Evolutionary conservation across 2,888 invertebrate species (phyloP).

Genomic region (Conchocele bisecta): DNA sequence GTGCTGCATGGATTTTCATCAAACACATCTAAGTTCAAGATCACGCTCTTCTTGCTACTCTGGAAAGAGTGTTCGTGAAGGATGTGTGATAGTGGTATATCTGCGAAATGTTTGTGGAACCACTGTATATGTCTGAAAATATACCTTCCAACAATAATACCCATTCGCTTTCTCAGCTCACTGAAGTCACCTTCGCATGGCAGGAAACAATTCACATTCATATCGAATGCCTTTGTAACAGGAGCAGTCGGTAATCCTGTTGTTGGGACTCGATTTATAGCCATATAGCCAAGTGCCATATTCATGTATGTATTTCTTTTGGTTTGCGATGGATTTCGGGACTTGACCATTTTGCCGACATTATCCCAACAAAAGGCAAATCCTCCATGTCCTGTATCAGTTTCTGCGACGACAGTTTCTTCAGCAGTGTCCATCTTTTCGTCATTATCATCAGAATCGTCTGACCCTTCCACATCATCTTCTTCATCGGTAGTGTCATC

Average conservation of each 20-base stretch:
- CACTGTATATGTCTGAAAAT: background rate
- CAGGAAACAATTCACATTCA: background rate
- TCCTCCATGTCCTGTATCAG: background rate
- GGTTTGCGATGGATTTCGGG: slow-evolving; percentile 12
- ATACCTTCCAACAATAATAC: slow-evolving; percentile 1
- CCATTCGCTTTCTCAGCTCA: slow-evolving; percentile 1
- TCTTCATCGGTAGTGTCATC: background rate
- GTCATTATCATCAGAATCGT: background rate
- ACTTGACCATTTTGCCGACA: slow-evolving; percentile 13
- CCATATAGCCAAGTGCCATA: slow-evolving; percentile 34
- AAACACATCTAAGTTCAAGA: slow-evolving; percentile 42
- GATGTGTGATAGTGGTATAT: slow-evolving; percentile 1
- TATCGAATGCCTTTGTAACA: slow-evolving; percentile 1
- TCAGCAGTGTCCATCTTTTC: background rate
- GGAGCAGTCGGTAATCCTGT: background rate
- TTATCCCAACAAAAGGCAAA: slow-evolving; percentile 22
- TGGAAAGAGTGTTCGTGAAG: background rate
- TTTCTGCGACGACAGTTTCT: background rate
- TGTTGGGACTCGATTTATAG: slow-evolving; percentile 26
- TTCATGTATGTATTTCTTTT: slow-evolving; percentile 27
- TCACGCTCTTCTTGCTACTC: slow-evolving; percentile 16
- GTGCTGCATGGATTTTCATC: slow-evolving; percentile 38
- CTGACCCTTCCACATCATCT: background rate
- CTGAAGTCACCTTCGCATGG: background rate
- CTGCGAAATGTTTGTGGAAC: background rate